phyloP scores from a whole-genome alignment of 2,113 vertebrate genomes.

The Diglossa brunneiventris region DNA sequence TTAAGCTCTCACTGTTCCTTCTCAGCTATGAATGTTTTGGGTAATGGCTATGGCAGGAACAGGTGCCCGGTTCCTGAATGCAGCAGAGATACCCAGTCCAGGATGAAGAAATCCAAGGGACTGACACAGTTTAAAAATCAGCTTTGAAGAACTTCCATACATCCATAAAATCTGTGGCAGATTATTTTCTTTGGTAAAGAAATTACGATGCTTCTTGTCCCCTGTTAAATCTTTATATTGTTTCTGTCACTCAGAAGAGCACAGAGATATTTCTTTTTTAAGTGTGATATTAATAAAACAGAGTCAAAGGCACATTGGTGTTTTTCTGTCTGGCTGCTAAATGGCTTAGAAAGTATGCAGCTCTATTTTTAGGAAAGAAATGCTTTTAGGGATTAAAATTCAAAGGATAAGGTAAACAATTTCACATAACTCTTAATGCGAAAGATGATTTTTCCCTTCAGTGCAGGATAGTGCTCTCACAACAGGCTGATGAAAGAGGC shows the following conservation, averaged over 20 bases:
- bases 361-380: background rate
- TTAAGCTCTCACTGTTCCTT: background rate
- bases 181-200: background rate
- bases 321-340: background rate
- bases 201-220: background rate
- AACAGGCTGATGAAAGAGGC: background rate
- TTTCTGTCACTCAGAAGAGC: background rate
- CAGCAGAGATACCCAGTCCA: background rate
- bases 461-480: background rate
- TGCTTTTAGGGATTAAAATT: slow-evolving; percentile 25
- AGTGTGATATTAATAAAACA: background rate
- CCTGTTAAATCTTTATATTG: background rate
- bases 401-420: slow-evolving; percentile 16
- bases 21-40: background rate
- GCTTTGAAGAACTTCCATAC: background rate
- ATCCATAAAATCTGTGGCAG: background rate
- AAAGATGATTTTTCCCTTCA: background rate
- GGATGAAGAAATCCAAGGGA: background rate
- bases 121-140: background rate
- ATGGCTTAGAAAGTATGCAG: background rate
- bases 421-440: accelerated
- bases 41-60: background rate
- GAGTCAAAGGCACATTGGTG: background rate
- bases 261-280: background rate
- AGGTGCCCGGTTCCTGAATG: background rate